A percentile compares a stretch with the other conserved stretches of the same genome.
Conservation (phyloP, 2,797 vertebrate species). For the Tapirus indicus region DNA sequence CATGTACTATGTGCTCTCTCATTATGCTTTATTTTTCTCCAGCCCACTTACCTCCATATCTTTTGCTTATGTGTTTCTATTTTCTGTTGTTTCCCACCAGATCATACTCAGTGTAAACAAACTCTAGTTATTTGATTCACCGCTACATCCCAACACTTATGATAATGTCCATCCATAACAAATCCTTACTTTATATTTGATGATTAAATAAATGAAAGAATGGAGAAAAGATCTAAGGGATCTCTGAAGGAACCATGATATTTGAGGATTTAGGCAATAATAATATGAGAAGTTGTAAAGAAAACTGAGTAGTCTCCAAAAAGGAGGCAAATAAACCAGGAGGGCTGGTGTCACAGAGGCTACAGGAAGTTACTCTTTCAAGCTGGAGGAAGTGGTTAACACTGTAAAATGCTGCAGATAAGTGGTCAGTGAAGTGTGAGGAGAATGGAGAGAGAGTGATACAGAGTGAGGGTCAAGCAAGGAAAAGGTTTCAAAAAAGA, state of each 20-base stretch:
- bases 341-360: not conserved
- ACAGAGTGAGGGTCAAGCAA: not conserved
- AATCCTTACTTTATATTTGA: not conserved
- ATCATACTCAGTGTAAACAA: not conserved
- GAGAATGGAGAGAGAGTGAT: not conserved
- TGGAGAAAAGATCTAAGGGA: not conserved
- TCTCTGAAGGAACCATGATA: not conserved
- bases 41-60: not conserved
- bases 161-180: not conserved
- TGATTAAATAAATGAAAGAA: conserved; percentile 1
- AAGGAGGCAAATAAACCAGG: not conserved
- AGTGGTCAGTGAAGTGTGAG: not conserved
- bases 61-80: not conserved
- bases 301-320: not conserved
- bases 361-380: conserved; percentile 28
- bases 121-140: not conserved
- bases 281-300: not conserved
- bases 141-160: not conserved
- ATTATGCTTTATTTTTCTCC: conserved; percentile 28
- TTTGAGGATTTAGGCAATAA: not conserved
- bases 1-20: not conserved
- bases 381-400: conserved; percentile 48
- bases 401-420: not conserved
- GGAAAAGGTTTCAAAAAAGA: not conserved
- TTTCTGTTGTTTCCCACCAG: not conserved